phyloP scores from a whole-genome alignment of 2,888 invertebrate genomes.

The Drosophila nigricruria region DNA sequence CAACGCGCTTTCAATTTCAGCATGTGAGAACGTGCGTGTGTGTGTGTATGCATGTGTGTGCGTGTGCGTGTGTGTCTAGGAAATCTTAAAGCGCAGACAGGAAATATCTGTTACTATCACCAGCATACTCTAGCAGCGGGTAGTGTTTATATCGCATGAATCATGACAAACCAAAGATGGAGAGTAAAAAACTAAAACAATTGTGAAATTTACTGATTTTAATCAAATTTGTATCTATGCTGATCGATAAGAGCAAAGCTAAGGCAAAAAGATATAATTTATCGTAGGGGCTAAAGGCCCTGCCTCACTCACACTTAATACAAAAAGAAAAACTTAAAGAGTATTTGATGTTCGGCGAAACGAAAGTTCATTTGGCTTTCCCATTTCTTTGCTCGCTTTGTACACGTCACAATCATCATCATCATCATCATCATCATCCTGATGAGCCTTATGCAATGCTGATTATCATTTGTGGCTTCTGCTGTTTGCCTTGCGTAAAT shows the following conservation, averaged over 20 bases:
- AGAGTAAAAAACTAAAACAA: background rate
- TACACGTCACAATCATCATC: conserved; percentile 39
- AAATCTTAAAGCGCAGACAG: conserved; percentile 78
- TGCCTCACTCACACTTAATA: too few species aligned
- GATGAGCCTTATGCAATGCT: conserved; percentile 42
- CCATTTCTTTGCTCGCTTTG: conserved; percentile 34
- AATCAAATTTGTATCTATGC: too few species aligned
- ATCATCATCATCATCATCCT: conserved; percentile 27
- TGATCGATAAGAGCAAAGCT: too few species aligned
- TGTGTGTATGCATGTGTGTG: conserved; percentile 15
- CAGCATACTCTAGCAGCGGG: background rate
- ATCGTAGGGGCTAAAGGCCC: too few species aligned
- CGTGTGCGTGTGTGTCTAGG: conserved; percentile 65
- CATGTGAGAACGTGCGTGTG: background rate
- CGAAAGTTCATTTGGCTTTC: background rate
- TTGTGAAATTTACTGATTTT: background rate
- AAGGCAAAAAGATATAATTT: too few species aligned
- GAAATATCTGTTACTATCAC: conserved; percentile 63
- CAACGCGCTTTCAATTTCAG: conserved; percentile 78
- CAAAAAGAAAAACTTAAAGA: background rate
- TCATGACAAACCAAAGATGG: too few species aligned
- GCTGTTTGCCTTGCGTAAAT: conserved; percentile 53
- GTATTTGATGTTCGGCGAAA: background rate
- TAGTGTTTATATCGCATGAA: background rate
- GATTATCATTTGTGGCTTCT: conserved; percentile 65